phyloP scores from a whole-genome alignment of 2,888 invertebrate species.

The Pristionchus maxplancki region DNA sequence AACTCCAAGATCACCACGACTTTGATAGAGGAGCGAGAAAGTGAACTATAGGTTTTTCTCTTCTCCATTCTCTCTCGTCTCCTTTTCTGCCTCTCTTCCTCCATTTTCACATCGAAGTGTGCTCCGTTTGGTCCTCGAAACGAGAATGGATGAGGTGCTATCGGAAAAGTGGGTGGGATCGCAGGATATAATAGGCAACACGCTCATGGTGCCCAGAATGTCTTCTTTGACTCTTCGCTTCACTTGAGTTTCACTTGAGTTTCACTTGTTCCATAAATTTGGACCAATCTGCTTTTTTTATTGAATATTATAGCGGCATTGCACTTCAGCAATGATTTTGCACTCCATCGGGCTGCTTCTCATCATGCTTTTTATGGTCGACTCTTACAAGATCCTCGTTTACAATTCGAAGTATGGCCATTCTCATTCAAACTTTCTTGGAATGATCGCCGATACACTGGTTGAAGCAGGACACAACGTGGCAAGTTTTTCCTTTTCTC shows the following conservation, averaged over 20 bases:
- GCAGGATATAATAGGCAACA: not conserved
- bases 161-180: not conserved
- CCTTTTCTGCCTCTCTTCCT: not conserved
- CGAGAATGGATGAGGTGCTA: not conserved
- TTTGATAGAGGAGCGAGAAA: not conserved
- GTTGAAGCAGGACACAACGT: slow-evolving; percentile 23
- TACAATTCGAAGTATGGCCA: slow-evolving; percentile 30
- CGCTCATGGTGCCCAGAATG: not conserved
- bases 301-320: too few species aligned
- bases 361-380: too few species aligned
- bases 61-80: not conserved
- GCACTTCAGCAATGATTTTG: not conserved
- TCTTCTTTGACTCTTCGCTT: not conserved
- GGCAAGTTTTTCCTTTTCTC: not conserved
- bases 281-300: too few species aligned
- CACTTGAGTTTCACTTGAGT: not conserved
- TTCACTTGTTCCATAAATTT: too few species aligned
- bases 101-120: not conserved
- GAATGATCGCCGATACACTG: slow-evolving; percentile 33
- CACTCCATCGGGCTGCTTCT: not conserved
- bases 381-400: not conserved
- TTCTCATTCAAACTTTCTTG: slow-evolving; percentile 12
- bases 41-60: not conserved
- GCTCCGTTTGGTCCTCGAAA: slow-evolving; percentile 1
- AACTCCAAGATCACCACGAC: not conserved